Percentiles rank a stretch among this genome's conserved stretches.
Conservation (phyloP, 2,888 invertebrate species). For the Steinernema scapterisci region DNA sequence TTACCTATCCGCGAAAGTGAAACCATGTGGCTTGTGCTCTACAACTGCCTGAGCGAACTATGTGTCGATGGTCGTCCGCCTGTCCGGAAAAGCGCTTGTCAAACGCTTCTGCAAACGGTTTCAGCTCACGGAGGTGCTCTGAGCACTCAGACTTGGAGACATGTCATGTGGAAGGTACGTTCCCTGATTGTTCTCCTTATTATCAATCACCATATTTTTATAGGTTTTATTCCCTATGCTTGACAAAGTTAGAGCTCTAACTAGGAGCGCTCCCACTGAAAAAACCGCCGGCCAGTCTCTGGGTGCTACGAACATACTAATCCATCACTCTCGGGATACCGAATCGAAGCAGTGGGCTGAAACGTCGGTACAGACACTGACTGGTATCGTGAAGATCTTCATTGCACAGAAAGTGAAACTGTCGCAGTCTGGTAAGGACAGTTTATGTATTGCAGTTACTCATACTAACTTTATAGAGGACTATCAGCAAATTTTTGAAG, state of each 20-base stretch:
- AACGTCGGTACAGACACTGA: slow-evolving; percentile 68
- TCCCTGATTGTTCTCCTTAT: slow-evolving; percentile 8
- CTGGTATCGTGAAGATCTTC: slow-evolving; percentile 65
- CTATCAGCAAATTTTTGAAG: not conserved
- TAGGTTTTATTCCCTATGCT: slow-evolving; percentile 88
- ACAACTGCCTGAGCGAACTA: slow-evolving; percentile 72
- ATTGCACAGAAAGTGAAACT: slow-evolving; percentile 57
- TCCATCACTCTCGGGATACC: slow-evolving; percentile 96
- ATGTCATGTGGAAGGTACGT: slow-evolving; percentile 82
- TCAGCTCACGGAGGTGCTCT: slow-evolving; percentile 90
- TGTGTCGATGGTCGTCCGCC: slow-evolving; percentile 94
- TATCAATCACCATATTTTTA: slow-evolving; percentile 11
- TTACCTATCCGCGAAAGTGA: slow-evolving; percentile 52
- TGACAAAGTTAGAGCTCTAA: slow-evolving; percentile 79
- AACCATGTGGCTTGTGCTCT: slow-evolving; percentile 69
- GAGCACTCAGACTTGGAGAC: slow-evolving; percentile 87
- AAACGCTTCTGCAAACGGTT: slow-evolving; percentile 91
- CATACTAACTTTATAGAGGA: slow-evolving; percentile 17
- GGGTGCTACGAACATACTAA: slow-evolving; percentile 84
- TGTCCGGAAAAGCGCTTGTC: slow-evolving; percentile 80
- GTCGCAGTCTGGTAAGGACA: slow-evolving; percentile 34
- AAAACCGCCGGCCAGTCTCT: slow-evolving; percentile 69
- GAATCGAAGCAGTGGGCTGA: slow-evolving; percentile 94
- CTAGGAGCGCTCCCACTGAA: slow-evolving; percentile 58
- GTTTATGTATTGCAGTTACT: not conserved